Base-by-base conservation (phyloP, 2,888 invertebrate genomes). In the Hemithea aestivaria region DNA sequence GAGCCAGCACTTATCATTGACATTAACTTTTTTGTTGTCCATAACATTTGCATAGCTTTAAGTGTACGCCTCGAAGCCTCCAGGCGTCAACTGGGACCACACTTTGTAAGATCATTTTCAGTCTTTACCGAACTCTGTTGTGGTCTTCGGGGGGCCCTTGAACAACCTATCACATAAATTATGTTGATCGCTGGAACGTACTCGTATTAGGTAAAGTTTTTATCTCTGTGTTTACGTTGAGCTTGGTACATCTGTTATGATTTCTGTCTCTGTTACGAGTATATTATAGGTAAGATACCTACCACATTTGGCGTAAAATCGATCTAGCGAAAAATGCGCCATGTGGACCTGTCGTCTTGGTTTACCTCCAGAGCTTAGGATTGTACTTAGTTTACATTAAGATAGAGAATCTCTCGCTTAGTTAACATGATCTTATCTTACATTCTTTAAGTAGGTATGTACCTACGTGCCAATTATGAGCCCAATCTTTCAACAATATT, bases 11-110 rank as follows among this genome's bases (percentile, higher is more conserved):
- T 85, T 85, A 85, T 85, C 85, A 82, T 81, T 77, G 83, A 76
- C 82, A 81, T 84, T 81, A 85, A 82, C 80, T 84, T 85, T 85
- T 87, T 87, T 84, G 83, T 82, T 83, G 84, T 85, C 85, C 82
- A 84, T 87, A 87, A 87, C 76, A 88, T 88, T 88, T 82, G 85
- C 87, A 88, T 88, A 87, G 75, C 79, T 78, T 75, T 71, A 69
- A 73, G 78, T 76, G 73, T 79, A 74, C 73, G 72, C 73, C 62
- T 74, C 63, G 54, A 62, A 66, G 75, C 72, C 79, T 70, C 50
- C 61, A 56, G 81, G 82, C 81, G 72, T 61, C 73, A 62, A 56
- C 68, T 58, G 76, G 75, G 74, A 75, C 74, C 73, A 72, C 73
- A 84, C 84, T 83, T 83, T 74, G 82, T 69, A 76, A 84, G 85